Conservation (phyloP, 2,888 invertebrate species). For the Tridacna crocea region DNA sequence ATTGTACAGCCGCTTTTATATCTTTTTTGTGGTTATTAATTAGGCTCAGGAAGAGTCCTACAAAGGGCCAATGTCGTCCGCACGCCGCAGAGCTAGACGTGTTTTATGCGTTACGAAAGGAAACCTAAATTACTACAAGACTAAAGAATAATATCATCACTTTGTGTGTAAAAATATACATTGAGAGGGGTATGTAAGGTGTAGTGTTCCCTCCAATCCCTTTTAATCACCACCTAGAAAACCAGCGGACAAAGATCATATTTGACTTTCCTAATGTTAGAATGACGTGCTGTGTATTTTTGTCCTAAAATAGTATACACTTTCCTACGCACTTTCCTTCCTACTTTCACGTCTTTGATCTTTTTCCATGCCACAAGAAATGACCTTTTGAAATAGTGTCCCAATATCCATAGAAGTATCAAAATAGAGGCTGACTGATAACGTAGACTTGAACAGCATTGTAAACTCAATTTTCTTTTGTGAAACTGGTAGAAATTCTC, state of each 20-base stretch:
- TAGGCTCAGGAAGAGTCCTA: constrained; percentile 32
- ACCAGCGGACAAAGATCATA: background rate
- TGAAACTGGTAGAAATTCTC: too few relatives aligned
- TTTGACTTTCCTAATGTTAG: background rate
- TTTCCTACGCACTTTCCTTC: background rate
- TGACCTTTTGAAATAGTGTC: too few relatives aligned
- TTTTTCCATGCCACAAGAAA: too few relatives aligned
- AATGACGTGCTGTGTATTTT: background rate
- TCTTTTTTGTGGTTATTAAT: constrained; percentile 21
- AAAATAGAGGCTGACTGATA: too few relatives aligned
- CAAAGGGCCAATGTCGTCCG: constrained; percentile 65
- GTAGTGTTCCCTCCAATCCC: constrained; percentile 22
- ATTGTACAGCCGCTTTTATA: background rate
- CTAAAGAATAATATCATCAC: constrained; percentile 30
- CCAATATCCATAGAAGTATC: too few relatives aligned
- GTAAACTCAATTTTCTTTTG: too few relatives aligned
- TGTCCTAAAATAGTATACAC: background rate
- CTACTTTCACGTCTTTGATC: background rate
- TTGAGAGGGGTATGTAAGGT: constrained; percentile 52
- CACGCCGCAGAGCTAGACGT: constrained; percentile 67
- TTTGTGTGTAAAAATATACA: constrained; percentile 8
- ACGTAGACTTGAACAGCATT: too few relatives aligned
- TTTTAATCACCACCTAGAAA: background rate
- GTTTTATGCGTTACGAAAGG: constrained; percentile 68
- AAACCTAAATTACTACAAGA: constrained; percentile 61